phyloP scores from a whole-genome alignment of 2,888 invertebrate species.

The Euzophera pinguis region DNA sequence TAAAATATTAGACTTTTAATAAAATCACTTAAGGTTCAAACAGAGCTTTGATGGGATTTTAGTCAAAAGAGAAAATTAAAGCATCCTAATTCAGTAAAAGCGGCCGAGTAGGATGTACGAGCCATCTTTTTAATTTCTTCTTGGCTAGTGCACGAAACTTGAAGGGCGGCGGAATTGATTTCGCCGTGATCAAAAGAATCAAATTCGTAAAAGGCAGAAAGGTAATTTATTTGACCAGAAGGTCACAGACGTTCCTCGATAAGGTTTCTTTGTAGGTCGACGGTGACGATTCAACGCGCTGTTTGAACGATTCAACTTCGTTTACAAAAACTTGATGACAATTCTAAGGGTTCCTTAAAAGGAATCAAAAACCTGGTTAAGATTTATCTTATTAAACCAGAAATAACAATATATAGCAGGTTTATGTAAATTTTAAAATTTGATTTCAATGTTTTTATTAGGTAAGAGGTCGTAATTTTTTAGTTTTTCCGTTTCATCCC shows the following conservation, averaged over 20 bases:
- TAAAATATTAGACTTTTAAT: too few species aligned
- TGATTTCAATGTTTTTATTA: too few species aligned
- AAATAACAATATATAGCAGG: too few species aligned
- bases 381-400: too few species aligned
- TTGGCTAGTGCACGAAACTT: conserved; percentile 18
- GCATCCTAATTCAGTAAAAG: conserved; percentile 5
- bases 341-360: background rate
- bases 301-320: background rate
- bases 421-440: too few species aligned
- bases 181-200: conserved; percentile 64
- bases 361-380: too few species aligned
- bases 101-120: background rate
- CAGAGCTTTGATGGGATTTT: background rate
- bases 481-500: too few species aligned
- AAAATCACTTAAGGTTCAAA: background rate
- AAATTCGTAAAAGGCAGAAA: conserved; percentile 59
- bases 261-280: conserved; percentile 14
- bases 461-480: too few species aligned
- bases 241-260: conserved; percentile 33
- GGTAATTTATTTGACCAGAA: conserved; percentile 61
- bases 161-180: conserved; percentile 56
- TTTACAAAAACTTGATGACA: background rate
- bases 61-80: conserved; percentile 2
- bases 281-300: background rate
- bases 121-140: conserved; percentile 18